Conservation (phyloP, 2,113 vertebrate species). For the Panthera uncia region DNA sequence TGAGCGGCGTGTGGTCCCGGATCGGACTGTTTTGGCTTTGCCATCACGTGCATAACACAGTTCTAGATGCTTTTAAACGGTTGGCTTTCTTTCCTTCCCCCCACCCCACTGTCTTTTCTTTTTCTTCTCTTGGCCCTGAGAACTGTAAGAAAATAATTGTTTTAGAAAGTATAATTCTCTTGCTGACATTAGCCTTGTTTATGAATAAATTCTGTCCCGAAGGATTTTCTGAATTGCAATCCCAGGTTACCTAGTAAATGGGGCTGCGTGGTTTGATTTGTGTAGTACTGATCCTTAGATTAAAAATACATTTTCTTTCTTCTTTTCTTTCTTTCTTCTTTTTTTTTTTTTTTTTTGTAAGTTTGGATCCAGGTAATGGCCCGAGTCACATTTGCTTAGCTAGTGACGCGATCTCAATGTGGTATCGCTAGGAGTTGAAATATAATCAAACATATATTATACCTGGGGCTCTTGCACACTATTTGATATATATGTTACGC, state of each 20-base stretch:
- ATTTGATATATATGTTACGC: slow-evolving; percentile 27
- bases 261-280: slow-evolving; percentile 39
- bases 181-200: slow-evolving; percentile 41
- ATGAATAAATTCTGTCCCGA: slow-evolving; percentile 30
- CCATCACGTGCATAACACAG: neutral
- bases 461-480: slow-evolving; percentile 7
- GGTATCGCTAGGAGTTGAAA: slow-evolving; percentile 13
- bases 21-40: neutral
- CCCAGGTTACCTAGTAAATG: neutral
- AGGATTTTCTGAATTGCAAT: slow-evolving; percentile 1
- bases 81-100: neutral
- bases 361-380: slow-evolving; percentile 51
- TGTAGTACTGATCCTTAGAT: slow-evolving; percentile 21
- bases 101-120: neutral
- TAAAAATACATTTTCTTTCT: slow-evolving; percentile 57
- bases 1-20: neutral
- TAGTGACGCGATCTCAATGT: slow-evolving; percentile 28
- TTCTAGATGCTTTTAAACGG: neutral
- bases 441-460: slow-evolving; percentile 55
- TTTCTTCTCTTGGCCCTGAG: neutral
- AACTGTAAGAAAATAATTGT: slow-evolving; percentile 12
- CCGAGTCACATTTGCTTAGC: slow-evolving; percentile 48
- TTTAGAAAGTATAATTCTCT: slow-evolving; percentile 44
- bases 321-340: neutral
- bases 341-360: neutral